A percentile compares a stretch with the other conserved stretches of the same genome.
phyloP scores from a whole-genome alignment of 1,140 invertebrate species.

The Apis florea region DNA sequence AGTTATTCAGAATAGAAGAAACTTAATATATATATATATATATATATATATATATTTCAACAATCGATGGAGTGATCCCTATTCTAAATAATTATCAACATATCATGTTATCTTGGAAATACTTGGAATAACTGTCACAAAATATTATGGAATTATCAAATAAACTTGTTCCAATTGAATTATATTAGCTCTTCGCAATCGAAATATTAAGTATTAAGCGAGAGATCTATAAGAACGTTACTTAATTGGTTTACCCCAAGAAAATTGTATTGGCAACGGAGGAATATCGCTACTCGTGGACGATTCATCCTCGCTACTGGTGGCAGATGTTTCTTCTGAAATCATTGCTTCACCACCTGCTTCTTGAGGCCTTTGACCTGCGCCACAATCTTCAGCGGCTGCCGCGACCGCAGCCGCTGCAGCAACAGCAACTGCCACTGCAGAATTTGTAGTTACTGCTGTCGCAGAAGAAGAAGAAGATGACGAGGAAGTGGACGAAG shows the following conservation, averaged over 20 bases:
- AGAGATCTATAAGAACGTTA: slow-evolving; percentile 48
- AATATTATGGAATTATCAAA: slow-evolving; percentile 17
- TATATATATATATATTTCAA: too few species aligned
- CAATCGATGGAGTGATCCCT: too few species aligned
- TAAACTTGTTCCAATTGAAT: slow-evolving; percentile 18
- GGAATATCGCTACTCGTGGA: slow-evolving; percentile 77
- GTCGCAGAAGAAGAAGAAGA: slow-evolving; percentile 37
- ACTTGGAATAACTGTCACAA: slow-evolving; percentile 21
- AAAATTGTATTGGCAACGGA: slow-evolving; percentile 67
- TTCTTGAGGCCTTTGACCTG: slow-evolving; percentile 75
- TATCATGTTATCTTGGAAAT: neutral
- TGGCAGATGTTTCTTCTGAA: slow-evolving; percentile 78
- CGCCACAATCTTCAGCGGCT: slow-evolving; percentile 61
- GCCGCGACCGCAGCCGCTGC: slow-evolving; percentile 45
- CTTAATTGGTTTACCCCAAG: slow-evolving; percentile 68
- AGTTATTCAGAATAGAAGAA: too few species aligned
- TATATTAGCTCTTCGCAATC: slow-evolving; percentile 11
- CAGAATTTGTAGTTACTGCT: slow-evolving; percentile 46
- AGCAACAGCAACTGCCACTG: slow-evolving; percentile 53
- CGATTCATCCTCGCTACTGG: slow-evolving; percentile 78
- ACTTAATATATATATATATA: too few species aligned
- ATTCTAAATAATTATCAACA: too few species aligned
- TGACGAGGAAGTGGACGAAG: slow-evolving; percentile 49
- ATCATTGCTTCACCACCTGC: slow-evolving; percentile 80
- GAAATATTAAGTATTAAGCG: slow-evolving; percentile 11